Base-by-base conservation (phyloP, 1,140 invertebrate genomes). In the Phocides pigmalion region DNA sequence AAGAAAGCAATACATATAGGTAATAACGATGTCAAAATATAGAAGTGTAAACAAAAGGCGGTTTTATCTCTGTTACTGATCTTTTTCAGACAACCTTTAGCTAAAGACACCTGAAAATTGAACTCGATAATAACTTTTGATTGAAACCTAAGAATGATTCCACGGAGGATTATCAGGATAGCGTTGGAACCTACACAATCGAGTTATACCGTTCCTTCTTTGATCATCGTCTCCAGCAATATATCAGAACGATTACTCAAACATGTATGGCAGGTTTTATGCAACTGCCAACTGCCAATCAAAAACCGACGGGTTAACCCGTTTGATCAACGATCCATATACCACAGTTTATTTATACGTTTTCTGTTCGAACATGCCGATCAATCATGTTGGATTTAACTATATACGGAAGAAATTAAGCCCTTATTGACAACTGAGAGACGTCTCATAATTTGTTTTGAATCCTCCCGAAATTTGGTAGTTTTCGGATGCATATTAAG, bases 341-440 rank as follows among this genome's bases (percentile, higher is more conserved):
- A 54, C 12, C 54, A 37, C 42, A 47, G 44, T 59, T 59, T 59
- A 59, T 47, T 59, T 47, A 59, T 47, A 20, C 42, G 28, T 47
- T 47, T 47, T 41, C 8, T 56, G 15, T 59, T 46, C 54, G 15
- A 56, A 44, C 53, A 56, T 20, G 39, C 47, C 54, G 25, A 59
- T 59, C 54, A 47, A 59, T 59, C 54, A 59, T 59, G 41, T 4
- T 8, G 54, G 54, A 59, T 59, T 59, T 59, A 59, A 47, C 54
- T 59, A 59, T 59, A 32, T 59, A 46, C 42, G 54, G 49, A 59
- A 59, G 54, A 59, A 59, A 59, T 59, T 59, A 59, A 61, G 32
- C 32, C 41, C 11, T 61, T 49, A 61, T 61, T 61, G 58, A 61
- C 58, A 47, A 35, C 49, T 61, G 58, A 61, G 44, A 49, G 58